Evolutionary conservation across 2,888 invertebrate species (phyloP).

Genomic region (Clostera curtula): DNA sequence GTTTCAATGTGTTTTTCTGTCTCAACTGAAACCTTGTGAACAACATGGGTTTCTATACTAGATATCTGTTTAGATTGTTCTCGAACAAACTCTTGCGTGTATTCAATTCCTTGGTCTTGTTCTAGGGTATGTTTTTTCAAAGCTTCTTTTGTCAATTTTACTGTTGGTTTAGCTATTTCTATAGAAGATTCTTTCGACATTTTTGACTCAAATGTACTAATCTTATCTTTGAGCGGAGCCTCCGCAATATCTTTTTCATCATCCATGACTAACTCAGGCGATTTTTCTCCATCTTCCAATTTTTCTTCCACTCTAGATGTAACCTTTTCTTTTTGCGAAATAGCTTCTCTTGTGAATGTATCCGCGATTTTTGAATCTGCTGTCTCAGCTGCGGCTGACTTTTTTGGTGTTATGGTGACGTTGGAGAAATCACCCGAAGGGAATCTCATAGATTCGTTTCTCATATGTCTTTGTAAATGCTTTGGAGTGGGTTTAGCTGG

Average conservation of each 20-base stretch:
- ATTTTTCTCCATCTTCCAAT: constrained; percentile 59
- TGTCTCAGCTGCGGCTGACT: constrained; percentile 64
- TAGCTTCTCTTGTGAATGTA: constrained; percentile 45
- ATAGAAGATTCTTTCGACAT: constrained; percentile 55
- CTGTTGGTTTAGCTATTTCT: constrained; percentile 54
- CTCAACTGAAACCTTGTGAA: constrained; percentile 42
- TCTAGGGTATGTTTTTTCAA: constrained; percentile 66
- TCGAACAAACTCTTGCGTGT: constrained; percentile 69
- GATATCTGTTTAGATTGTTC: constrained; percentile 66
- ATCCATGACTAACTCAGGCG: constrained; percentile 57
- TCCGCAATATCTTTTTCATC: constrained; percentile 69
- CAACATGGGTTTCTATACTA: constrained; percentile 37
- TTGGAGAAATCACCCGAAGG: constrained; percentile 71
- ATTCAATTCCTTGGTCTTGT: constrained; percentile 65
- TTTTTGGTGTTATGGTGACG: constrained; percentile 63
- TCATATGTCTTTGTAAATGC: constrained; percentile 69
- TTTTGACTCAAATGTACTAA: constrained; percentile 65
- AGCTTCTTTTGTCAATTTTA: constrained; percentile 69
- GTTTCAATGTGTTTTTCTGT: constrained; percentile 43
- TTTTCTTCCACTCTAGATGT: constrained; percentile 74
- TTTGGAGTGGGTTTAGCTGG: constrained; percentile 69
- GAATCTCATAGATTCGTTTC: constrained; percentile 71
- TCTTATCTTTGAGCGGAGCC: constrained; percentile 58
- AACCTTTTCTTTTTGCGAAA: constrained; percentile 64
- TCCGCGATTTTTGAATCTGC: constrained; percentile 46